phyloP scores from a whole-genome alignment of 2,797 vertebrate genomes.

The Gambusia yucatana region DNA sequence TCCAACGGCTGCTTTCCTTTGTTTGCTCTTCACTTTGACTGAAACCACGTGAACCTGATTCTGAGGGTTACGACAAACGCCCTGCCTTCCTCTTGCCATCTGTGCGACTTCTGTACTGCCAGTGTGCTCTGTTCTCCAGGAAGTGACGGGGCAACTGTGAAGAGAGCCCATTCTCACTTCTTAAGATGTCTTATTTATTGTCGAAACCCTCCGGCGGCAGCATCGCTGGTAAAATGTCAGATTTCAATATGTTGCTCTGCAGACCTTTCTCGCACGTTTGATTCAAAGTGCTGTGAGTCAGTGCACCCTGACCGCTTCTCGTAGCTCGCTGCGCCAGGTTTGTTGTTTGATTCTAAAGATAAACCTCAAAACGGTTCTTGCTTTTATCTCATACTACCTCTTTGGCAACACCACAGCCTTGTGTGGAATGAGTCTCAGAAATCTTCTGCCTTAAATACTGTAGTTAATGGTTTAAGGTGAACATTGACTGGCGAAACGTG shows the following conservation, averaged over 20 bases:
- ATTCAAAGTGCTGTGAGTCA: constrained; percentile 4
- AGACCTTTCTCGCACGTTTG: background rate
- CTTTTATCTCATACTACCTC: background rate
- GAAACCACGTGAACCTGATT: background rate
- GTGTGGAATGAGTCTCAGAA: background rate
- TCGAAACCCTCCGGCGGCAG: background rate
- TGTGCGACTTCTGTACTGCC: constrained; percentile 3
- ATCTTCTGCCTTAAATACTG: background rate
- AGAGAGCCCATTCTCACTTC: constrained; percentile 14
- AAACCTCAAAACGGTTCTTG: background rate
- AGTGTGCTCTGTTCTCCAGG: background rate
- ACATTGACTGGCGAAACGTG: background rate
- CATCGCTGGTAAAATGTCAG: background rate
- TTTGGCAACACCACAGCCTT: background rate
- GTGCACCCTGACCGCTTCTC: background rate
- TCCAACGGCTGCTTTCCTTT: background rate
- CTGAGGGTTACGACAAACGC: background rate
- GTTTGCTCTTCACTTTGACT: background rate
- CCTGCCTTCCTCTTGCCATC: background rate
- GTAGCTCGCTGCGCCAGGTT: background rate
- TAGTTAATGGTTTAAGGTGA: background rate
- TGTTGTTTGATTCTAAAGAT: background rate
- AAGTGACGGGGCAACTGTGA: constrained; percentile 7
- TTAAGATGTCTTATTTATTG: background rate
- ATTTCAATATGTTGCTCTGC: background rate